Base-by-base conservation (phyloP, 2,888 invertebrate species). In the Ditylenchus weischeri region DNA sequence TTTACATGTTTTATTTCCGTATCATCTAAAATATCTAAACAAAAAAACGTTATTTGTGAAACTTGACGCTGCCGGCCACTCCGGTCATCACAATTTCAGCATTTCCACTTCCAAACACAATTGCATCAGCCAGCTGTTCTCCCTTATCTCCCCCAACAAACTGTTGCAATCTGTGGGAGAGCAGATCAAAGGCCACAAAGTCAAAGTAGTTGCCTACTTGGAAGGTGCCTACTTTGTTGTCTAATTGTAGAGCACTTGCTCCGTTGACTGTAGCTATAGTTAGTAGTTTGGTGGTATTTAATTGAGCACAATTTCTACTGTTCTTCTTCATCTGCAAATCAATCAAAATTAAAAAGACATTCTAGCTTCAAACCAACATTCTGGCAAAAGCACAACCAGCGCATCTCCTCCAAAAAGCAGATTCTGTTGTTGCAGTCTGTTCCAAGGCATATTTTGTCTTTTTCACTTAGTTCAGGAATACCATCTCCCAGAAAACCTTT, bases 371-470 rank as follows among this genome's bases (percentile, higher is more conserved):
- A 23, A 51, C 57, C 36, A 57, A 81, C 79, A 72, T 81, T 80
- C 66, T 81, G 82, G 13, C 77, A 72, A 63, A 78, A 81, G 23
- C 77, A 75, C 23, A 79, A 74, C 81, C 79, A 81, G 65, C 82
- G 67, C 79, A 82, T 76, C 59, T 81, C 82, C 61, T 81, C 82
- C 19, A 79, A 47, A 54, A 81, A 75, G 19, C 75, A 72, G 36
- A 81, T 75, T 54, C 82, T 72, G 59, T 81, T 79, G 54, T 81
- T 81, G 69, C 82, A 82, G 64, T 81, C 82, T 0, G 82, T 79
- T 15, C 82, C 82, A n/a, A 81, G 73, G 38, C 75, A 78, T 57
- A 81, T 60, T 13, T 65, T 68, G 35, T 76, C 69, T 29, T 64
- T 62, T 35, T 72, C 73, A 48, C 59, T 71, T 57, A 81, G 60